Evolutionary conservation across 2,797 vertebrate genomes (phyloP).

Genomic region (Acrossocheilus wenchowensis): DNA sequence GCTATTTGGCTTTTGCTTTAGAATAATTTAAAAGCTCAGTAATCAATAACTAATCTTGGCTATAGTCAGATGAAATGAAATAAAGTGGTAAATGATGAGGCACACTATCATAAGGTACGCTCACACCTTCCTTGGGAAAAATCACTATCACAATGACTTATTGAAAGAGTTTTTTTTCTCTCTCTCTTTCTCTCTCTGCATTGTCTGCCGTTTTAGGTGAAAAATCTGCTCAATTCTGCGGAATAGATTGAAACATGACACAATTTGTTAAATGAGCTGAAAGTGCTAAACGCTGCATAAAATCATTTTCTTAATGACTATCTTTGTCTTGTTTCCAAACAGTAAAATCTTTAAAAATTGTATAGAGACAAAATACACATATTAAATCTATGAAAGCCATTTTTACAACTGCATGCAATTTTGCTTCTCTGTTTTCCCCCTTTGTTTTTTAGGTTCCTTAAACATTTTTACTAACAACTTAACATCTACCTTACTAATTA

Average conservation of each 20-base stretch:
- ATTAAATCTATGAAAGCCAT: too few relatives aligned
- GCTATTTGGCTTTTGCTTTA: conserved; percentile 80
- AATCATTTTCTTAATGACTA: neutral
- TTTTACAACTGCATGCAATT: too few relatives aligned
- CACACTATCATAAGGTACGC: conserved; percentile 23
- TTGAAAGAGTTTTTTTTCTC: neutral
- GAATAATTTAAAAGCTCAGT: conserved; percentile 80
- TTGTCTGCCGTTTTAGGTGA: neutral
- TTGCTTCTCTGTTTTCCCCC: too few relatives aligned
- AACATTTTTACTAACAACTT: neutral
- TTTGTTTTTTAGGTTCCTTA: neutral
- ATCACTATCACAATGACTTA: conserved; percentile 8
- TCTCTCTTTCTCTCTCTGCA: too few relatives aligned
- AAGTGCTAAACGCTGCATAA: neutral
- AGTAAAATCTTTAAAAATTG: neutral
- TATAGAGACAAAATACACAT: too few relatives aligned
- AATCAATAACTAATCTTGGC: conserved; percentile 85
- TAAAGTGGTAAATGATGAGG: conserved; percentile 81
- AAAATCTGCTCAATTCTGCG: neutral
- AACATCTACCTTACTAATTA: neutral
- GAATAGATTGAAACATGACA: conserved; percentile 6
- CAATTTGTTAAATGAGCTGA: conserved; percentile 16
- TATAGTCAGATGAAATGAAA: conserved; percentile 77
- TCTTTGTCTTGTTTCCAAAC: neutral
- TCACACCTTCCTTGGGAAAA: conserved; percentile 20